Base-by-base conservation (phyloP, 1,140 invertebrate species). In the Drosophila jambulina region DNA sequence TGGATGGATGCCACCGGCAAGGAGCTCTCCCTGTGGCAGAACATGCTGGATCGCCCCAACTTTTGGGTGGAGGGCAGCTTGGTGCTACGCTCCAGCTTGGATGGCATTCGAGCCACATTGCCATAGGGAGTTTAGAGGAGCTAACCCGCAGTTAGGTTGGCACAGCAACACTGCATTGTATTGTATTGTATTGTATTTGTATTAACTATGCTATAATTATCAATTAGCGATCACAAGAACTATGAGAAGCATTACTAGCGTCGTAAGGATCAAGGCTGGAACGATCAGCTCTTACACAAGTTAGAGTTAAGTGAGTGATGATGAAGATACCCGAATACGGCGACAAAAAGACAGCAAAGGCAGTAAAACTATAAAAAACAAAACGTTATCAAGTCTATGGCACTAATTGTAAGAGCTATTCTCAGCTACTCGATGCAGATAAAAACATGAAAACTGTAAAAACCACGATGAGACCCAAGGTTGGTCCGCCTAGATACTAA, bases 1-100 rank as follows among this genome's bases (percentile, higher is more conserved):
- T 99, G 98, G 98, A 98, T 99, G 97, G 98, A 99, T 93, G 97
- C 97, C 42, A 95, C 95, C 25, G 98, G 97, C 19, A 97, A 97
- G 82, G 98, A 99, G 94, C 94, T 97, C 15, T 95, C 96, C 1
- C 93, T 99, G 1, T 99, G 98, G 98, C 97, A 98, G 87, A 96
- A 95, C 51, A 99, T 99, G 98, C 93, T 99, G 80, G 97, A 99
- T 78, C 94, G 96, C 38, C 98, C 98, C 19, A 98, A 98, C 92
- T 97, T 98, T 91, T 99, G 98, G 98, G 97, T 99, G 10, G 98
- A 99, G 93, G 97, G 97, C 53, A 97, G 96, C 60, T 93, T 99
- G 21, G 95, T 96, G 1, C 94, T 99, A n/a, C 94, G 98, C 80
- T 95, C 97, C 48, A 96, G 96, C 68, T 94, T 97, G 43, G 96